Evolutionary conservation across 2,797 vertebrate species (phyloP).

Genomic region (Takifugu ocellatus): DNA sequence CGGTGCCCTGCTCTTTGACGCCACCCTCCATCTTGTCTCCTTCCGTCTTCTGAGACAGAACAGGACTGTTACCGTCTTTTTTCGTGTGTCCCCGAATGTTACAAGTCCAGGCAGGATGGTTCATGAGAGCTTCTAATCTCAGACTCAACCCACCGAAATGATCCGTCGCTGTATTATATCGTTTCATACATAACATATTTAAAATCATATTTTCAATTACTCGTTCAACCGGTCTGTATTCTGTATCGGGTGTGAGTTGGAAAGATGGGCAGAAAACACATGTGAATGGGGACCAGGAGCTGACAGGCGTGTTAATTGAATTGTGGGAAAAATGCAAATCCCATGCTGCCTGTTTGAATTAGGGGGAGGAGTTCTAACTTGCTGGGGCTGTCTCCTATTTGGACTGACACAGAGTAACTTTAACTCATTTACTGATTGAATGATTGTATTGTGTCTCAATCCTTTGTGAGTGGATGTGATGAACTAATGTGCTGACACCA

Average conservation of each 20-base stretch:
- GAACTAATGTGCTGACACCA: conserved; percentile 32
- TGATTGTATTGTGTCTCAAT: conserved; percentile 34
- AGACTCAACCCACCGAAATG: too few species aligned
- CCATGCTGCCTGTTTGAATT: conserved; percentile 57
- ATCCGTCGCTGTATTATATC: too few species aligned
- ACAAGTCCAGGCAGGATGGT: conserved; percentile 55
- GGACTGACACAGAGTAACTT: conserved; percentile 37
- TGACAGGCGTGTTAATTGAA: conserved; percentile 82
- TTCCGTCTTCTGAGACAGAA: conserved; percentile 28
- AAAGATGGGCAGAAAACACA: conserved; percentile 44
- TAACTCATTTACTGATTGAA: conserved; percentile 35
- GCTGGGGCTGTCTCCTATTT: conserved; percentile 44
- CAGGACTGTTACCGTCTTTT: conserved; percentile 30
- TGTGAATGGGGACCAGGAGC: conserved; percentile 59
- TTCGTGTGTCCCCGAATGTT: conserved; percentile 45
- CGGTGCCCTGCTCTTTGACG: conserved; percentile 23
- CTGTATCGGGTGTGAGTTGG: conserved; percentile 11
- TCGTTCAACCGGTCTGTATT: too few species aligned
- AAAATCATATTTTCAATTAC: too few species aligned
- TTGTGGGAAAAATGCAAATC: conserved; percentile 82
- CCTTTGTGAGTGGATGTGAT: conserved; percentile 21
- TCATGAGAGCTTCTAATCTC: conserved; percentile 29
- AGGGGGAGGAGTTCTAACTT: conserved; percentile 59
- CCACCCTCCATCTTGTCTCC: conserved; percentile 14
- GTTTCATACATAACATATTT: too few species aligned